Base-by-base conservation (phyloP, 2,113 vertebrate species). In the Pseudorasbora parva region DNA sequence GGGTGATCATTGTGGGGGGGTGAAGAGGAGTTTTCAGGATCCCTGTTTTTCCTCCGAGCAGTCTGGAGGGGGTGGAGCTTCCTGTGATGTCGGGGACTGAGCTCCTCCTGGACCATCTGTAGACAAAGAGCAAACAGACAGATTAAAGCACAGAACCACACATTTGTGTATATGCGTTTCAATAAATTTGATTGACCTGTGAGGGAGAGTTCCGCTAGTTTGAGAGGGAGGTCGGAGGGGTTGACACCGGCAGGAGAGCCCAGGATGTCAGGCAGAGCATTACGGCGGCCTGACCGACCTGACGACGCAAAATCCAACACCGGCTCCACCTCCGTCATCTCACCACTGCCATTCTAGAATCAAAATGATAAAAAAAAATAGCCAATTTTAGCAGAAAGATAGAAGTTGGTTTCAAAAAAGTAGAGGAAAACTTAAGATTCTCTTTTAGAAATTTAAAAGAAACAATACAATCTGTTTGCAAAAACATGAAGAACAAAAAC, bases 261-360 rank as follows among this genome's bases (percentile, higher is more conserved):
- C 90, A 97, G 91, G 90, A 97, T 96, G 90, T 97, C 96, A 0
- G 95, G 96, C 78, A 97, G 92, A 85, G 96, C 96, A 77, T 97
- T 97, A 82, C 96, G 92, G 76, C 96, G 94, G 56, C 96, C 96
- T 0, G 95, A 95, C 47, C 96, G 92, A 15, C 94, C 93, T 0
- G 96, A 97, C 51, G 96, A 94, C 78, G 96, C 94, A 57, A 97
- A 97, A 90, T 97, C 96, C 91, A 97, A 87, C 64, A 95, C 95
- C 0, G 96, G 95, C 89, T 97, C 95, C 84, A 97, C 95, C 84
- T 97, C 96, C 1, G 96, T 97, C 96, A 97, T 97, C 72, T 90
- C 90, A 86, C n/a, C 56, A 82, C 87, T 88, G 60, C 41, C 1
- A 68, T 68, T 68, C 64, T 68, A 21, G 17, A 68, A 37, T 21